phyloP scores from a whole-genome alignment of 2,113 vertebrate species.

The Athene cunicularia region DNA sequence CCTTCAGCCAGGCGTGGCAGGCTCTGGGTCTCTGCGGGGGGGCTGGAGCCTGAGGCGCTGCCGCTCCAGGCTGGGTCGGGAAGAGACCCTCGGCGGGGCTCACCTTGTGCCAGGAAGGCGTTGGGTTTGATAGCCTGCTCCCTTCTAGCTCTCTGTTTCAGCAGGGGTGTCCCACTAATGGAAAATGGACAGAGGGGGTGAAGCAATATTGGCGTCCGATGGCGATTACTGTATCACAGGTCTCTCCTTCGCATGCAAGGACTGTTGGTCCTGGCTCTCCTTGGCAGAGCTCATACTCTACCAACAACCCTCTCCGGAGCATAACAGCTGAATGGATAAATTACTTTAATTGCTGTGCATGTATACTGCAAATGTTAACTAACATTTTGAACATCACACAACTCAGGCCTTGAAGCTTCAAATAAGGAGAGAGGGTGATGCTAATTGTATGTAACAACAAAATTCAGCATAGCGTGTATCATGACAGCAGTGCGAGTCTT shows the following conservation, averaged over 20 bases:
- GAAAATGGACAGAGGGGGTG: accelerated
- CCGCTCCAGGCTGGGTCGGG: accelerated
- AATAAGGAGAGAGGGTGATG: background rate
- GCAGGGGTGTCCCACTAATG: accelerated
- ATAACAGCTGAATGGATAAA: background rate
- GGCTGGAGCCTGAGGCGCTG: accelerated
- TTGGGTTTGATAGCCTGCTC: background rate
- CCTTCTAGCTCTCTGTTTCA: background rate
- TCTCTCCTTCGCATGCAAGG: background rate
- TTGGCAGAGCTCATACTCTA: accelerated
- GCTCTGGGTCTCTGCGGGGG: background rate
- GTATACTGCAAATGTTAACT: background rate
- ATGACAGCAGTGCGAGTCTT: background rate
- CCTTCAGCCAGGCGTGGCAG: accelerated
- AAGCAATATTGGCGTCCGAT: accelerated
- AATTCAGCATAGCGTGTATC: background rate
- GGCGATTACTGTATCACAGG: accelerated
- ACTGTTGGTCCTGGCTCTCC: background rate
- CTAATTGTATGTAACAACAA: background rate
- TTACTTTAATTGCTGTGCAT: background rate
- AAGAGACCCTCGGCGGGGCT: background rate
- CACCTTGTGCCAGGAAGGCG: accelerated
- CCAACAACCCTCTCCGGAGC: background rate
- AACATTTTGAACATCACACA: background rate
- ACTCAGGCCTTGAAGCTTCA: accelerated